phyloP scores from a whole-genome alignment of 2,113 vertebrate species.

The Empidonax traillii region DNA sequence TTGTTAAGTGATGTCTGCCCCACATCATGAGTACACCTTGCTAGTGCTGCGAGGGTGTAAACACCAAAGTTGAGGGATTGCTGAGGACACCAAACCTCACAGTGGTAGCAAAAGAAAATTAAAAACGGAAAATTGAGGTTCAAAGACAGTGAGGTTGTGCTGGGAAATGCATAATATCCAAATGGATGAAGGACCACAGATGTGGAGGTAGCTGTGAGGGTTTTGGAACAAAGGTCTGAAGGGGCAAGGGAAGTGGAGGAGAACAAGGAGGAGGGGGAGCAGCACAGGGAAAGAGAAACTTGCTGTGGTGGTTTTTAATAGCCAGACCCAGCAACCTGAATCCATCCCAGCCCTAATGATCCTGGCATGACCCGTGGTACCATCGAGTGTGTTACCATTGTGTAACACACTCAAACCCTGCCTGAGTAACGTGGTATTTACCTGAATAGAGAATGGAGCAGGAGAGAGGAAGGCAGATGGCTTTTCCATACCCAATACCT shows the following conservation, averaged over 20 bases:
- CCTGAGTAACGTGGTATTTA: neutral
- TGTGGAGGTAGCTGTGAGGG: neutral
- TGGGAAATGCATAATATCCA: neutral
- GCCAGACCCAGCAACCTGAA: neutral
- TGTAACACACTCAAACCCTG: neutral
- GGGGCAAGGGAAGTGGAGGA: neutral
- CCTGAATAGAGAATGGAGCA: neutral
- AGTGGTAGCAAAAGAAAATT: neutral
- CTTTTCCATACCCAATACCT: neutral
- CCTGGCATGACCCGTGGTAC: neutral
- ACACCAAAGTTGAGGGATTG: neutral
- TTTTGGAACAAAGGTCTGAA: neutral
- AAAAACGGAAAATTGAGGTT: neutral
- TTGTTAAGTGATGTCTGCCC: neutral
- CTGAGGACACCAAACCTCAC: neutral
- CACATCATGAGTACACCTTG: neutral
- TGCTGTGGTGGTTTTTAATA: neutral
- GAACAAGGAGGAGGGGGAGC: neutral
- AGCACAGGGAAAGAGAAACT: neutral
- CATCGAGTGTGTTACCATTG: fast-evolving
- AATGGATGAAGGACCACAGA: neutral
- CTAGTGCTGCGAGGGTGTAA: neutral
- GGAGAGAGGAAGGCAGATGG: neutral
- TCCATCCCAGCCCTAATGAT: neutral
- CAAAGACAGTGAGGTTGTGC: neutral